Evolutionary conservation across 2,888 invertebrate genomes (phyloP), one percentile per base, ranked within the genome.

Genomic region (Drosophila setosimentum): DNA sequence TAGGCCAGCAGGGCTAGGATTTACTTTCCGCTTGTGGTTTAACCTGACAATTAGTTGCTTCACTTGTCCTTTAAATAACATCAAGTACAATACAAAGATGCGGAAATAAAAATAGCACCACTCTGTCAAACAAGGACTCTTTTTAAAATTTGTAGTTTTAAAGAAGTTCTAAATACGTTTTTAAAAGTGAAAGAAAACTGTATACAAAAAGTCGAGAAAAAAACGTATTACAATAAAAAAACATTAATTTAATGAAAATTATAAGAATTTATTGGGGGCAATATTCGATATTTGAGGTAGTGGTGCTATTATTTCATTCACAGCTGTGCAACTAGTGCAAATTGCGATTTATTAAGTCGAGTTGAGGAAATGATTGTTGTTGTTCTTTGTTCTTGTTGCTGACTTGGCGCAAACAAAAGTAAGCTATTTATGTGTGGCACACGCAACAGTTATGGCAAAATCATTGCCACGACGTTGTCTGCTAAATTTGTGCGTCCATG

Each of bases 21-120:
- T 68, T 65, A 8, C 79, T 32, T 35, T 30, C 45, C 53, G 7
- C 81, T 63, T 64, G 66, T 55, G 64, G 68, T 64, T 67, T 55
- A 77, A 73, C 73, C 82, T 68, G 84, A 76, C 84, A 84, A 84
- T 90, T 90, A 84, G 90, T 83, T 88, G 90, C 61, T 86, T 88
- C 83, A 84, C 66, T 88, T 86, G 63, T 64, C 16, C 27, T 66
- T 63, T 68, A 57, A 69, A 57, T 61, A 70, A 42, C 59, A 50
- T 11, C 35, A 51, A 57, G 30, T 45, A 37, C 29, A 30, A 45
- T 2, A 2, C 16, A 16, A 16, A 24, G 8, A 16, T 45, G 16
- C 27, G 24, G 27, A 45, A 24, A 24, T 45, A 24, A 24, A 4
- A 24, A 45, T 16, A 24, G 16, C 21, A 8, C 21, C 45, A 45